A percentile compares a stretch with the other conserved stretches of the same genome.
Evolutionary conservation across 2,113 vertebrate species (phyloP).

Genomic region (Natator depressus): DNA sequence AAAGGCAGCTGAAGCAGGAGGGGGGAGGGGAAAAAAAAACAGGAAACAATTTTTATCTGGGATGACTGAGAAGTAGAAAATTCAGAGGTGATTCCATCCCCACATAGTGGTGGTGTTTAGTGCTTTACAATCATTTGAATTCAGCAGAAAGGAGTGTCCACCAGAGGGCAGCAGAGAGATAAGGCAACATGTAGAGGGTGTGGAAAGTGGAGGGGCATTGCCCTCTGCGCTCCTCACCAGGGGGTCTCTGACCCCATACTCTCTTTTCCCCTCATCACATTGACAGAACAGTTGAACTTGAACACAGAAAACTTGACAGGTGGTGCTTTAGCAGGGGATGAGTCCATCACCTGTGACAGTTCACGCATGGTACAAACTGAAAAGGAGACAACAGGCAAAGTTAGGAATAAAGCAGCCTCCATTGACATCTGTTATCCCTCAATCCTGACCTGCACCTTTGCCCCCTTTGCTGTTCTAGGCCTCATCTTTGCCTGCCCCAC

Average conservation of each 20-base stretch:
- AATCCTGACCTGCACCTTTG: neutral
- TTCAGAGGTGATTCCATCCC: slow-evolving; percentile 75
- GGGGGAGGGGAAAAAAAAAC: slow-evolving; percentile 69
- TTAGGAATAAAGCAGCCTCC: neutral
- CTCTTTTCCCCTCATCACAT: slow-evolving; percentile 49
- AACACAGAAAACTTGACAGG: slow-evolving; percentile 71
- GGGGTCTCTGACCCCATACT: slow-evolving; percentile 72
- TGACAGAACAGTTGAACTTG: slow-evolving; percentile 47
- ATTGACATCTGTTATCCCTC: neutral
- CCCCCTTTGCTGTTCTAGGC: neutral
- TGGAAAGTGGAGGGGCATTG: slow-evolving; percentile 43
- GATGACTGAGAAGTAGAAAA: slow-evolving; percentile 83
- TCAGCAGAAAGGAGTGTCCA: slow-evolving; percentile 69
- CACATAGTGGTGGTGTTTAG: slow-evolving; percentile 35
- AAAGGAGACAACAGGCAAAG: slow-evolving; percentile 8
- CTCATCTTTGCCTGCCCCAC: accelerated
- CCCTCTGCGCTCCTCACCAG: slow-evolving; percentile 53
- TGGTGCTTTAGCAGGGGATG: slow-evolving; percentile 66
- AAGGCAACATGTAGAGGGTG: slow-evolving; percentile 79
- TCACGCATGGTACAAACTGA: slow-evolving; percentile 76
- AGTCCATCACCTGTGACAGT: slow-evolving; percentile 53
- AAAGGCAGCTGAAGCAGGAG: slow-evolving; percentile 11
- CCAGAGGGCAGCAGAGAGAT: slow-evolving; percentile 72
- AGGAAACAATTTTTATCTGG: slow-evolving; percentile 80
- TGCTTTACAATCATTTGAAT: slow-evolving; percentile 76